These are phyloP conservation scores for Gallirallus australis DNA, from an alignment of 2,797 vertebrate species.

Conservation along the genomic window DNA sequence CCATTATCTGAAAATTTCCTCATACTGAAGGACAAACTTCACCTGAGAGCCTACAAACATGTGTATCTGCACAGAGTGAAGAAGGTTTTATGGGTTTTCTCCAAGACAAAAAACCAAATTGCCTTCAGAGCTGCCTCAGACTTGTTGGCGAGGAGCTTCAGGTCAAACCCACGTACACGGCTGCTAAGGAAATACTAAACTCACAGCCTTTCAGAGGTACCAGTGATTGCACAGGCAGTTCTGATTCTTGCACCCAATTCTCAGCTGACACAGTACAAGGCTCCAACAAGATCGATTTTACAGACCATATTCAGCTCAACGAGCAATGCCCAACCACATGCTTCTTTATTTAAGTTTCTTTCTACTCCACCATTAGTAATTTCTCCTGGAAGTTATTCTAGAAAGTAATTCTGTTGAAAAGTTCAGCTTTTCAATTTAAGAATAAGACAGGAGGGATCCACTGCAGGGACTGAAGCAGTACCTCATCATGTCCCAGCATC, in stretches of 20 bases:
- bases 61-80: rapidly evolving
- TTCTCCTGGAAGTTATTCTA: background rate
- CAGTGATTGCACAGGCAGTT: background rate
- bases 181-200: slow-evolving; percentile 28
- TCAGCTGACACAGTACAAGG: background rate
- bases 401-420: background rate
- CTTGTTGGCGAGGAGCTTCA: background rate
- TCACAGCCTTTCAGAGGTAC: background rate
- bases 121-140: background rate
- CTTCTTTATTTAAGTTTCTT: background rate
- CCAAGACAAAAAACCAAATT: background rate
- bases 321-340: background rate
- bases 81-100: background rate
- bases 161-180: background rate
- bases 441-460: background rate
- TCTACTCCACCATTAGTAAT: background rate
- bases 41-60: background rate
- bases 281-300: background rate
- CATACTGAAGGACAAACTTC: background rate
- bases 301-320: background rate
- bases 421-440: background rate
- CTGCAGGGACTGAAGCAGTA: slow-evolving; percentile 58
- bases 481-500: slow-evolving; percentile 99
- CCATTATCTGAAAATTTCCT: background rate
- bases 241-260: background rate